These are phyloP conservation scores for Eristalis intricaria DNA, from an alignment of 2,888 invertebrate species.

Conservation along the genomic window DNA sequence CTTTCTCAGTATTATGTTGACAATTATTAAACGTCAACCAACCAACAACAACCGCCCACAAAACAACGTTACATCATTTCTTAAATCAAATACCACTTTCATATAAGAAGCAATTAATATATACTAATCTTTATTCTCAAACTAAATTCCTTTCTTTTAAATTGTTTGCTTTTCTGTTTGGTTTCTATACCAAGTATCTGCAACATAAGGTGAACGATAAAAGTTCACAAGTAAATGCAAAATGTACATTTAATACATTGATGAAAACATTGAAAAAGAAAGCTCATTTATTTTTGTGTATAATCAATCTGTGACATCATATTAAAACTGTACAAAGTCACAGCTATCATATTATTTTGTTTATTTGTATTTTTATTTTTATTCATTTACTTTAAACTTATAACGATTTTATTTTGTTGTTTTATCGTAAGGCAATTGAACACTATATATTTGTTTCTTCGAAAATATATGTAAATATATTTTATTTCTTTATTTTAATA, in stretches of 20 bases:
- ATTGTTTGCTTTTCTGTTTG: background rate
- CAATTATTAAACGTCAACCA: too few relatives aligned
- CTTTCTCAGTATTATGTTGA: too few relatives aligned
- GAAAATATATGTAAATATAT: slow-evolving; percentile 25
- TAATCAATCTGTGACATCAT: slow-evolving; percentile 30
- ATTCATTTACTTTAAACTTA: slow-evolving; percentile 19
- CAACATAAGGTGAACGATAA: slow-evolving; percentile 43
- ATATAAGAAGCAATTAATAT: background rate
- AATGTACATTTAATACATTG: slow-evolving; percentile 19
- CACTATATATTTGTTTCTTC: slow-evolving; percentile 41
- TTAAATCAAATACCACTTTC: background rate
- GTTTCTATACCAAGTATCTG: slow-evolving; percentile 2
- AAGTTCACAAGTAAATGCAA: slow-evolving; percentile 42
- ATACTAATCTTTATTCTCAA: slow-evolving; percentile 24
- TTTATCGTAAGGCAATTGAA: slow-evolving; percentile 60
- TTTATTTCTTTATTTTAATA: background rate
- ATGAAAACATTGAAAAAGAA: slow-evolving; percentile 43
- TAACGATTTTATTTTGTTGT: slow-evolving; percentile 28
- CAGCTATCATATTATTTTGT: slow-evolving; percentile 13
- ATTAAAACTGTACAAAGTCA: slow-evolving; percentile 40
- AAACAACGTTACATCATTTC: background rate
- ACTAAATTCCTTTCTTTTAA: slow-evolving; percentile 11
- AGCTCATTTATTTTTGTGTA: slow-evolving; percentile 41
- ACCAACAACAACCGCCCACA: background rate
- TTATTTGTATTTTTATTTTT: slow-evolving; percentile 21